phyloP scores from a whole-genome alignment of 2,113 vertebrate species.

The Psittacara wagleri region DNA sequence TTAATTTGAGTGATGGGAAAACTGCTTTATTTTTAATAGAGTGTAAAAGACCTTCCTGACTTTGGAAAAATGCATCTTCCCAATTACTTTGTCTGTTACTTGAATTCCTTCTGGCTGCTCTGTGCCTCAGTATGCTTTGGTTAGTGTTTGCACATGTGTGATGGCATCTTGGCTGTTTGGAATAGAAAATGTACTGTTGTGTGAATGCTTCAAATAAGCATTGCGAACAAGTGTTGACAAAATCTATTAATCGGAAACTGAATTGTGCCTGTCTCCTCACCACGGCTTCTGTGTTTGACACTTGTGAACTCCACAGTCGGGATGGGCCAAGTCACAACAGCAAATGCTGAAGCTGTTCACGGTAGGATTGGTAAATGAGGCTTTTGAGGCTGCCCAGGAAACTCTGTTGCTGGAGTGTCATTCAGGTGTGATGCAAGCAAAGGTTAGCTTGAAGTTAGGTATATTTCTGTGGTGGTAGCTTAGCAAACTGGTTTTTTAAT shows the following conservation, averaged over 20 bases:
- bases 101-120: slow-evolving; percentile 37
- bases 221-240: not conserved
- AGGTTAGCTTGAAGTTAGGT: not conserved
- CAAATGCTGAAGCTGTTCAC: not conserved
- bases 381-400: not conserved
- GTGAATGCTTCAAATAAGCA: not conserved
- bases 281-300: not conserved
- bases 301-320: not conserved
- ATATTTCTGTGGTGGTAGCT: not conserved
- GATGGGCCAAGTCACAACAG: not conserved
- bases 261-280: not conserved
- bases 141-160: not conserved
- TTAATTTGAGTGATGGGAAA: slow-evolving; percentile 48
- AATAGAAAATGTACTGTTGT: not conserved
- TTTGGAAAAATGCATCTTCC: not conserved
- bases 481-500: not conserved
- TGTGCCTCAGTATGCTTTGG: slow-evolving; percentile 34
- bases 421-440: not conserved
- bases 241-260: not conserved
- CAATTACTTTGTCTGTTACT: not conserved
- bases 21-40: slow-evolving; percentile 9
- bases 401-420: not conserved
- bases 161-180: not conserved
- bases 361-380: not conserved
- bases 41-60: not conserved